These are phyloP conservation scores for Chaenogobius annularis DNA, from an alignment of 2,113 vertebrate species.

Conservation along the genomic window DNA sequence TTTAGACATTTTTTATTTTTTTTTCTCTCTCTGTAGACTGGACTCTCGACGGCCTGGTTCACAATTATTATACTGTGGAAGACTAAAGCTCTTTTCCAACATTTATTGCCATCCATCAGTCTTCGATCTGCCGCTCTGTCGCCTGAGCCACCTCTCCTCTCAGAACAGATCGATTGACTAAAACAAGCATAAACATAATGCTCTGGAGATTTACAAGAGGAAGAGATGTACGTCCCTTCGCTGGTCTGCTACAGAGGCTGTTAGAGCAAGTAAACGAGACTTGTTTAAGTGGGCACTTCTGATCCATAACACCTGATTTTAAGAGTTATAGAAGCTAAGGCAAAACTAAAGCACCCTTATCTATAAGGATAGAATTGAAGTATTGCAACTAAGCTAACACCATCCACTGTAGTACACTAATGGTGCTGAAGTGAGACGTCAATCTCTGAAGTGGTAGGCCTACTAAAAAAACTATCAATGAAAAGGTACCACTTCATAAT, in stretches of 20 bases:
- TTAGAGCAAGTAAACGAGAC: slow-evolving; percentile 11
- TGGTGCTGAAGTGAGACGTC: not conserved
- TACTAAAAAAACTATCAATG: not conserved
- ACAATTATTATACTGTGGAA: not conserved
- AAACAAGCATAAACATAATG: slow-evolving; percentile 50
- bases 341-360: not conserved
- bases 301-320: not conserved
- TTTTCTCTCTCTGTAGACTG: not conserved
- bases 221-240: slow-evolving; percentile 22
- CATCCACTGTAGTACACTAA: not conserved
- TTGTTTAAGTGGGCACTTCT: slow-evolving; percentile 15
- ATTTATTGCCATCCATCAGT: slow-evolving; percentile 59
- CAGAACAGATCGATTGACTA: slow-evolving; percentile 52
- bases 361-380: not conserved
- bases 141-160: slow-evolving; percentile 44
- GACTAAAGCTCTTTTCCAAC: slow-evolving; percentile 17
- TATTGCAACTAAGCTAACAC: not conserved
- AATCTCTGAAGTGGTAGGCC: not conserved
- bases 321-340: not conserved
- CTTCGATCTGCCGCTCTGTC: slow-evolving; percentile 34
- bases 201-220: slow-evolving; percentile 25
- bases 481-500: not conserved
- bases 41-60: slow-evolving; percentile 11
- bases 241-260: slow-evolving; percentile 18
- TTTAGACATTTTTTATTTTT: not conserved